Percentiles rank a stretch among this genome's conserved stretches.
phyloP scores from a whole-genome alignment of 2,797 vertebrate species.

The Adelosebastes latens region DNA sequence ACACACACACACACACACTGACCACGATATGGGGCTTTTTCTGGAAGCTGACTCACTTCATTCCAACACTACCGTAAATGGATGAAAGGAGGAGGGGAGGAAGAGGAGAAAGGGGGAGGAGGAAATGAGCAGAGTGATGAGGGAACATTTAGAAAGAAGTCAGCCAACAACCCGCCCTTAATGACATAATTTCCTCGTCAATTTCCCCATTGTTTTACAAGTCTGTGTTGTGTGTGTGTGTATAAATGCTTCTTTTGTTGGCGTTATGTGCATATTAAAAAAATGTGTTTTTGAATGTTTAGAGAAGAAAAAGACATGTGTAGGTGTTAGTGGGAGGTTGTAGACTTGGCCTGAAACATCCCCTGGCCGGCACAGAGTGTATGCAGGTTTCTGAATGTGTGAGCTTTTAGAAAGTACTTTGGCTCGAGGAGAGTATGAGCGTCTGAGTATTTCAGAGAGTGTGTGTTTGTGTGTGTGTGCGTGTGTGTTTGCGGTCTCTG shows the following conservation, averaged over 20 bases:
- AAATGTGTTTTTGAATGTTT: not conserved
- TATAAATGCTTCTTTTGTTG: not conserved
- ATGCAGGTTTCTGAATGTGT: slow-evolving; percentile 16
- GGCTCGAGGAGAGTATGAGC: slow-evolving; percentile 4
- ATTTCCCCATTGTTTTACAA: slow-evolving; percentile 64
- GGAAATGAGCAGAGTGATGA: slow-evolving; percentile 68
- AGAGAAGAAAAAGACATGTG: not conserved
- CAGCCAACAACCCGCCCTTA: slow-evolving; percentile 72
- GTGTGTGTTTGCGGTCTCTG: slow-evolving; percentile 30
- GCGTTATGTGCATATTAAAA: not conserved
- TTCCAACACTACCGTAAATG: slow-evolving; percentile 74
- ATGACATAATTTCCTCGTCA: slow-evolving; percentile 76
- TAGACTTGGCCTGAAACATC: slow-evolving; percentile 22
- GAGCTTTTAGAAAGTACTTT: slow-evolving; percentile 37
- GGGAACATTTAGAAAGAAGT: slow-evolving; percentile 63
- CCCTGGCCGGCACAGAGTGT: not conserved
- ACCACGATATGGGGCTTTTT: slow-evolving; percentile 64
- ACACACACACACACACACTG: slow-evolving; percentile 22
- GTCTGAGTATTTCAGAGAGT: slow-evolving; percentile 27
- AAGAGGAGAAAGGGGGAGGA: slow-evolving; percentile 52
- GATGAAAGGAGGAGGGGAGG: slow-evolving; percentile 61
- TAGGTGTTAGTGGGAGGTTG: slow-evolving; percentile 8
- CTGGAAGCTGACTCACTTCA: slow-evolving; percentile 75
- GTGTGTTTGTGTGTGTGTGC: not conserved
- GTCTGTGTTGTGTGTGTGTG: slow-evolving; percentile 1